phyloP scores from a whole-genome alignment of 23 tunicate genomes.

The Styela plicata region DNA sequence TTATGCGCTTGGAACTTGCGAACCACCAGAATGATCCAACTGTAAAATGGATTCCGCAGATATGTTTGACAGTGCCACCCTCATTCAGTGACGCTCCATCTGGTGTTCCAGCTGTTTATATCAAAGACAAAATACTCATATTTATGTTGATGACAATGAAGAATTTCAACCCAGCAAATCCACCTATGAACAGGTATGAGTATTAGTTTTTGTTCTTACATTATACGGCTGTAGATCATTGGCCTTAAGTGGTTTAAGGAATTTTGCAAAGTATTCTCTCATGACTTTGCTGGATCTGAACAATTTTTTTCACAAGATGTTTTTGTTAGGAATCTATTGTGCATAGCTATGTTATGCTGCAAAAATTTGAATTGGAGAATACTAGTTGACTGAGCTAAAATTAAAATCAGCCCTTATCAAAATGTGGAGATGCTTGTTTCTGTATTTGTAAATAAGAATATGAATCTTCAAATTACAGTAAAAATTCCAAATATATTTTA shows the following conservation, averaged over 20 bases:
- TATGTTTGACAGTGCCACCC: constrained; percentile 79
- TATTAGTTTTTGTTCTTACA: neutral
- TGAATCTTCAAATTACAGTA: too few relatives aligned
- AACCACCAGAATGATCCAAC: constrained; percentile 13
- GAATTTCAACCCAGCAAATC: neutral
- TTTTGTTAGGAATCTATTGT: too few relatives aligned
- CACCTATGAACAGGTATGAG: constrained; percentile 21
- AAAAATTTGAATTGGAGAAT: too few relatives aligned
- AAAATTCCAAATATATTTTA: too few relatives aligned
- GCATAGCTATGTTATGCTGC: too few relatives aligned
- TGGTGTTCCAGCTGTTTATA: constrained; percentile 50
- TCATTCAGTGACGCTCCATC: constrained; percentile 30
- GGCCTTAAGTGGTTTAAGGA: too few relatives aligned
- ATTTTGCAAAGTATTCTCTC: neutral
- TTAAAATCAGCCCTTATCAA: too few relatives aligned
- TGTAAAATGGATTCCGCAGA: constrained; percentile 52
- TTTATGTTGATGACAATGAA: constrained; percentile 51
- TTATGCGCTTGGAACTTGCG: constrained; percentile 63
- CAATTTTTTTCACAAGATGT: too few relatives aligned
- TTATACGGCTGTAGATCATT: too few relatives aligned
- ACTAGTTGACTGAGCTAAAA: too few relatives aligned
- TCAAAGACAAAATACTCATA: constrained; percentile 67
- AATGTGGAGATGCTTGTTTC: too few relatives aligned
- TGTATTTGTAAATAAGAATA: too few relatives aligned
- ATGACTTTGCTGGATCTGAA: neutral